These are phyloP conservation scores for Latrodectus elegans DNA, from an alignment of 2,888 invertebrate genomes.

Conservation along the genomic window DNA sequence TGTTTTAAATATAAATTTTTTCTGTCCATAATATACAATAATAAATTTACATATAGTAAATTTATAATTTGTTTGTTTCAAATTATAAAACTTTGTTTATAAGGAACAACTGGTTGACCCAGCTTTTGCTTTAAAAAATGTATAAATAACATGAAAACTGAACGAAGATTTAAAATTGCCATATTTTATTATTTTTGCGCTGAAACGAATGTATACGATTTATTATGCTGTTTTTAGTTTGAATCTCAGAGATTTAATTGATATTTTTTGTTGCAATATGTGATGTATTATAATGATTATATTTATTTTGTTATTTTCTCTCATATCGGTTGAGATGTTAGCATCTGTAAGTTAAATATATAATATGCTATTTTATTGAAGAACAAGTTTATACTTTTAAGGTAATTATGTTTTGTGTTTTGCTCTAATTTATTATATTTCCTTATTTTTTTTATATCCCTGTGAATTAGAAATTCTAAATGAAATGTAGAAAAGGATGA, in stretches of 20 bases:
- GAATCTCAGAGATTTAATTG: constrained; percentile 44
- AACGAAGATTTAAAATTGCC: constrained; percentile 36
- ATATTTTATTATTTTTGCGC: constrained; percentile 47
- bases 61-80: neutral
- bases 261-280: constrained; percentile 32
- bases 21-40: neutral
- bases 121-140: constrained; percentile 21
- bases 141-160: constrained; percentile 14
- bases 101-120: constrained; percentile 24
- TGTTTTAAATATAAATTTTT: neutral
- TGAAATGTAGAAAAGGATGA: neutral
- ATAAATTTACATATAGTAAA: neutral
- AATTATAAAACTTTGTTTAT: constrained; percentile 5
- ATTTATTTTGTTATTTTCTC: constrained; percentile 4
- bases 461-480: neutral
- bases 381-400: no score
- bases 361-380: no score
- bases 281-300: constrained; percentile 12
- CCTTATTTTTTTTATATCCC: neutral
- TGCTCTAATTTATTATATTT: no score
- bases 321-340: neutral
- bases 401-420: no score
- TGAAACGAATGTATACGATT: constrained; percentile 22
- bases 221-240: constrained; percentile 2
- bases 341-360: no score